phyloP scores from a whole-genome alignment of 1,140 invertebrate genomes.

The Lethocerus indicus region DNA sequence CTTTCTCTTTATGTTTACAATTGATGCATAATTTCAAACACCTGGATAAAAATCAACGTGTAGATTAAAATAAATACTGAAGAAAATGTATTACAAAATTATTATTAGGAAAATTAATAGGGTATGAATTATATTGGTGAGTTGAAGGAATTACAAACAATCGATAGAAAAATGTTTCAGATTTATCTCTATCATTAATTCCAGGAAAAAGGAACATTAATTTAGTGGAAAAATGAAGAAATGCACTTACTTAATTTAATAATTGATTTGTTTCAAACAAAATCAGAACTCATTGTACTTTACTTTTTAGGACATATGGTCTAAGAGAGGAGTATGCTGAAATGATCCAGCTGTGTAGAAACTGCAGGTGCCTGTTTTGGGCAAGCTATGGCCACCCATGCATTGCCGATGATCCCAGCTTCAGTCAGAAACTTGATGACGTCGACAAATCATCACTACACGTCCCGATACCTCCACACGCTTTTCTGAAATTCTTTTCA shows the following conservation, averaged over 20 bases:
- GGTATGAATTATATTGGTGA: too few species aligned
- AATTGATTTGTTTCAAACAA: background rate
- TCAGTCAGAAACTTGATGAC: conserved; percentile 55
- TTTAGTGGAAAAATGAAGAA: background rate
- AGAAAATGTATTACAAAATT: too few species aligned
- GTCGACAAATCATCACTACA: conserved; percentile 63
- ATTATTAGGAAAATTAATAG: too few species aligned
- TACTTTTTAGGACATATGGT: conserved; percentile 56
- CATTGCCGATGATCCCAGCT: conserved; percentile 67
- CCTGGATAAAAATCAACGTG: too few species aligned
- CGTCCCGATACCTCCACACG: conserved; percentile 69
- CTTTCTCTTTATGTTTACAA: too few species aligned
- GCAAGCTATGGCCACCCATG: conserved; percentile 80
- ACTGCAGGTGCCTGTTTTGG: conserved; percentile 95
- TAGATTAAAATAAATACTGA: too few species aligned
- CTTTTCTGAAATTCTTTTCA: conserved; percentile 82
- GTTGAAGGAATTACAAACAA: too few species aligned
- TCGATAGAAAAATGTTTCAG: too few species aligned
- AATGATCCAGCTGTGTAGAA: conserved; percentile 81
- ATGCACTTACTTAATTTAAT: background rate
- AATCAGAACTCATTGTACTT: conserved; percentile 5
- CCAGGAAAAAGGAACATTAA: background rate
- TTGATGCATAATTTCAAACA: too few species aligned
- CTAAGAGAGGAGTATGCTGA: conserved; percentile 88
- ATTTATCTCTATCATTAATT: too few species aligned